A percentile compares a stretch with the other conserved stretches of the same genome.
Evolutionary conservation across 2,888 invertebrate genomes (phyloP).

Genomic region (Timema cristinae): DNA sequence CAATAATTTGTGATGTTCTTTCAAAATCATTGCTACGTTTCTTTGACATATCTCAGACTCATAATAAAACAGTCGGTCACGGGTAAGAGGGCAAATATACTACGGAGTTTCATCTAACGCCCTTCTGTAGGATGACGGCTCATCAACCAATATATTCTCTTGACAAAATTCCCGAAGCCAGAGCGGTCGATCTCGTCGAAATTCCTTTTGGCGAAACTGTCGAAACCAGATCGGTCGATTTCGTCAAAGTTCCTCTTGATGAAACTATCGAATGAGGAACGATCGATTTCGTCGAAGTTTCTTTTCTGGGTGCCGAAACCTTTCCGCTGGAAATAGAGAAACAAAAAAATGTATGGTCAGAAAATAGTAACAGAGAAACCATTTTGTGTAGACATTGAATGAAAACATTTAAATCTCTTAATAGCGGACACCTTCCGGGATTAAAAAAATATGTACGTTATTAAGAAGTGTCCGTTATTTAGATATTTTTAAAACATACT

Average conservation of each 20-base stretch:
- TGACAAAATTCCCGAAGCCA: slow-evolving; percentile 48
- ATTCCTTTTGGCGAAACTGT: slow-evolving; percentile 54
- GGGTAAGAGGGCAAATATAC: too few relatives aligned
- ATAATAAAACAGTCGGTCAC: too few relatives aligned
- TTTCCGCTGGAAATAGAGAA: slow-evolving; percentile 34
- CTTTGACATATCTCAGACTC: too few relatives aligned
- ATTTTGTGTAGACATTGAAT: too few relatives aligned
- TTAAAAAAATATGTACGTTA: background rate
- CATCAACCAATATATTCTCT: slow-evolving; percentile 37
- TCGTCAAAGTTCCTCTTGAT: slow-evolving; percentile 49
- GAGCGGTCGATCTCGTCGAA: slow-evolving; percentile 49
- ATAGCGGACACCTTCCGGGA: background rate
- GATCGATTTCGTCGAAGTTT: slow-evolving; percentile 60
- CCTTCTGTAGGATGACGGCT: slow-evolving; percentile 23
- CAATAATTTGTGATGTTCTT: too few relatives aligned
- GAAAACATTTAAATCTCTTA: background rate
- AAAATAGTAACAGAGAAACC: too few relatives aligned
- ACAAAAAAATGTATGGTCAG: too few relatives aligned
- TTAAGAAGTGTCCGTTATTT: background rate
- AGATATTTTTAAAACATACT: too few relatives aligned
- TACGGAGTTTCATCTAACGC: too few relatives aligned
- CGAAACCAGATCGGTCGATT: slow-evolving; percentile 54
- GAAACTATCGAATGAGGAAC: slow-evolving; percentile 52
- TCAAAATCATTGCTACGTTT: too few relatives aligned
- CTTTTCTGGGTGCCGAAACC: slow-evolving; percentile 48